Base-by-base conservation (phyloP, 2,113 vertebrate species). In the Heteronetta atricapilla region DNA sequence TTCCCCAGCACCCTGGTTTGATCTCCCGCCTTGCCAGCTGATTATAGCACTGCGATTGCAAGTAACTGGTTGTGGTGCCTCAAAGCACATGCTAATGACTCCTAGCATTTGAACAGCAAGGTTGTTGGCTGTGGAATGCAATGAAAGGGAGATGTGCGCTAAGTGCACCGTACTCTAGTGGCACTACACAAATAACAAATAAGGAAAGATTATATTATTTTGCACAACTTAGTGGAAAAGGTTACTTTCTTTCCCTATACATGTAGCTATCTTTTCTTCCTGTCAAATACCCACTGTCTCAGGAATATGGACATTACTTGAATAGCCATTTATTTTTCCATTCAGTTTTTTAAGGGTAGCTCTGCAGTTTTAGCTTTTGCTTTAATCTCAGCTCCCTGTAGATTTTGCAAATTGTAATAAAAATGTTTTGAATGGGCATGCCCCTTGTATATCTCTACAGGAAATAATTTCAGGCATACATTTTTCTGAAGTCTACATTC, bases 21-120 rank as follows among this genome's bases (percentile, higher is more conserved):
- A 92, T 74, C 74, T 88, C 85, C 66, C 58, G 11, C 75, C 72
- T 89, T 83, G 82, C 72, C 85, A 82, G 83, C 36, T 28, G 64
- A 44, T 90, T 68, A 75, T 73, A 18, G 4, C 20, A 16, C 28
- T 44, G 55, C 85, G 74, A 22, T 33, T 83, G 84, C 66, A 78
- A 70, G 4, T 8, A 2, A 2, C 52, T 81, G 48, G 48, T 2
- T 76, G 33, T 40, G 63, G 50, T 63, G 81, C 82, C 86, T 84
- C 72, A 66, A 17, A 94, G 87, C 79, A 64, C 62, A 6, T 17
- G 36, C 38, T 91, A 67, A 92, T 6, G 8, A 48, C 50, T 77
- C 59, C 10, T 36, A 20, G 0, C 14, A 12, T 88, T 91, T 90
- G 69, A 82, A 89, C 48, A 66, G 73, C 12, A 28, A 93, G 59